These are phyloP conservation scores for Eulithis testata DNA, from an alignment of 2,888 invertebrate species.

Conservation along the genomic window DNA sequence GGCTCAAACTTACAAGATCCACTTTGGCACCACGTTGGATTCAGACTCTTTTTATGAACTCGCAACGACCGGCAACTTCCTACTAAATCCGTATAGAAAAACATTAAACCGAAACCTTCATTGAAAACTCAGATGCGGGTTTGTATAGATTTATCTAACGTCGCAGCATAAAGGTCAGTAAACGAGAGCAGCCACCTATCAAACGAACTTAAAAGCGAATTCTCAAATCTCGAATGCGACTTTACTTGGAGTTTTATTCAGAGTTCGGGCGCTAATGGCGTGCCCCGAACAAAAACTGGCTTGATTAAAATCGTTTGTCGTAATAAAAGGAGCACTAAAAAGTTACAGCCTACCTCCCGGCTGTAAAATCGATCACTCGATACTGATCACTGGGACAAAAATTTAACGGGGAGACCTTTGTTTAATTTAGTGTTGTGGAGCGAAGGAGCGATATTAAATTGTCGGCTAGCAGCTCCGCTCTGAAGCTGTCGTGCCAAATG, in stretches of 20 bases:
- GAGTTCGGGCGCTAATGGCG: slow-evolving; percentile 76
- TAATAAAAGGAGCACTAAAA: slow-evolving; percentile 83
- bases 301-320: slow-evolving; percentile 85
- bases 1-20: slow-evolving; percentile 46
- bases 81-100: slow-evolving; percentile 33
- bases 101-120: slow-evolving; percentile 33
- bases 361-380: slow-evolving; percentile 81
- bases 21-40: slow-evolving; percentile 46
- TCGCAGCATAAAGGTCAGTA: slow-evolving; percentile 43
- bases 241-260: slow-evolving; percentile 77
- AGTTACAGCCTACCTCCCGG: slow-evolving; percentile 75
- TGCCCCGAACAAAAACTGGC: slow-evolving; percentile 79
- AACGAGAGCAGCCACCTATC: slow-evolving; percentile 61
- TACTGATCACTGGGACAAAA: slow-evolving; percentile 78
- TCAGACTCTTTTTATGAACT: slow-evolving; percentile 40
- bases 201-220: slow-evolving; percentile 77
- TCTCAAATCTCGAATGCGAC: slow-evolving; percentile 72
- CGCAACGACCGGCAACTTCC: slow-evolving; percentile 31
- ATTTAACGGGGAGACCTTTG: slow-evolving; percentile 66
- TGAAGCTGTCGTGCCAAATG: slow-evolving; percentile 58
- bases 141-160: slow-evolving; percentile 47
- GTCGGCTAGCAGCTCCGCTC: slow-evolving; percentile 36
- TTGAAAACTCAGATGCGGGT: slow-evolving; percentile 41
- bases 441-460: slow-evolving; percentile 70
- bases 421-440: slow-evolving; percentile 55